A percentile compares a stretch with the other conserved stretches of the same genome.
Evolutionary conservation across 2,797 vertebrate genomes (phyloP).

Genomic region (Poecilia wingei): DNA sequence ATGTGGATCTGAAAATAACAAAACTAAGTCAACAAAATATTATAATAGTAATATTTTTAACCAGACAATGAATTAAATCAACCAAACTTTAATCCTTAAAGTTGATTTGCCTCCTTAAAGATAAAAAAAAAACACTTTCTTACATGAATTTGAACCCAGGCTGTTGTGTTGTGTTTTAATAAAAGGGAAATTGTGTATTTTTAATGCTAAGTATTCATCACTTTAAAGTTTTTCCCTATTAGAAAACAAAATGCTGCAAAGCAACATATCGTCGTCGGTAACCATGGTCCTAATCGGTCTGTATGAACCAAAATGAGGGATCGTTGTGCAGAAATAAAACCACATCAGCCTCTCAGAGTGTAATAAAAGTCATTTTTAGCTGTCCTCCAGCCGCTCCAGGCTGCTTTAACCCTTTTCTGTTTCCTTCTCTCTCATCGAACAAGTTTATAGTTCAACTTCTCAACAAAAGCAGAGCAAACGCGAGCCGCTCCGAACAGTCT

Average conservation of each 20-base stretch:
- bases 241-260: neutral
- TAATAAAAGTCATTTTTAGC: constrained; percentile 7
- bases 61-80: neutral
- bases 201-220: neutral
- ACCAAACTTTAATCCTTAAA: neutral
- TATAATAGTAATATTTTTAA: neutral
- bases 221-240: neutral
- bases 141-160: neutral
- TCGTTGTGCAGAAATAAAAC: neutral
- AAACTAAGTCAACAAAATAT: neutral
- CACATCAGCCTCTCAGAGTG: neutral
- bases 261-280: neutral
- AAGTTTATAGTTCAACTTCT: neutral
- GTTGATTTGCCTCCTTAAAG: neutral
- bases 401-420: neutral
- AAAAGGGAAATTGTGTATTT: neutral
- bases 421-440: too few relatives aligned
- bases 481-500: neutral
- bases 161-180: neutral
- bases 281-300: neutral
- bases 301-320: neutral
- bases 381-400: neutral
- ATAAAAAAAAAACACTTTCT: neutral
- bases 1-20: neutral
- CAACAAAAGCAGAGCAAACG: neutral